Evolutionary conservation across 2,797 vertebrate species (phyloP), one percentile per base, ranked within the genome.

Genomic region (Lophotriccus pileatus): DNA sequence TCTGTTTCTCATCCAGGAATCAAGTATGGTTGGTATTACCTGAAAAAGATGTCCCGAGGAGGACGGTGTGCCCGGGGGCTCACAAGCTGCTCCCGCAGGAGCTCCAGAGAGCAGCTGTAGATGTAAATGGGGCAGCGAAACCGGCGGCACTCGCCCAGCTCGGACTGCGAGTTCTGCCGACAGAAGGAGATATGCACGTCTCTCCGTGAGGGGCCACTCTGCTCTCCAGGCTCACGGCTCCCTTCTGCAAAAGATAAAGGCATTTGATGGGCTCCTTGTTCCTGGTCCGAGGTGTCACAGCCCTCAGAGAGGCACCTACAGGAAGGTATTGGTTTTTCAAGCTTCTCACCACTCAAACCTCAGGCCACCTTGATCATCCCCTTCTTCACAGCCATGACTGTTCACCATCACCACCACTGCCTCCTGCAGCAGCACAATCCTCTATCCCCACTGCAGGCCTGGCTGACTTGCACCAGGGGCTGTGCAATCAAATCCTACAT

Each of bases 61-160:
- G 97, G 97, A 46, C 97, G 98, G 53, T 97, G 98, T 69, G 98
- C 93, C 90, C 97, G 98, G 5, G 98, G 97, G 49, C 98, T 98
- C 75, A 99, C 98, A 77, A 99, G 98, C 68, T 99, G 99, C 85
- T 99, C 99, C 78, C 98, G 98, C 30, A 99, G 91, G 7, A 98
- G 96, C 66, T 99, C 99, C 94, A 99, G 95, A 4, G 99, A 98
- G 93, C 99, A 99, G 98, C 98, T 99, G 97, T 99, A 99, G 90
- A 99, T 97, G 21, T 99, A 99, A 86, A 99, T 98, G 18, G 99
- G 99, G 97, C 99, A 99, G 91, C 98, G 98, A 2, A 98, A 97
- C 1, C 98, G 98, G 70, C 95, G 96, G 39, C 96, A 93, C 7
- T 98, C 98, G 4, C 94, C 32, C 11, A 96, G 34, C 67, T 98